Conservation (phyloP, 1,140 invertebrate genomes). For the Drosophila watanabei region DNA sequence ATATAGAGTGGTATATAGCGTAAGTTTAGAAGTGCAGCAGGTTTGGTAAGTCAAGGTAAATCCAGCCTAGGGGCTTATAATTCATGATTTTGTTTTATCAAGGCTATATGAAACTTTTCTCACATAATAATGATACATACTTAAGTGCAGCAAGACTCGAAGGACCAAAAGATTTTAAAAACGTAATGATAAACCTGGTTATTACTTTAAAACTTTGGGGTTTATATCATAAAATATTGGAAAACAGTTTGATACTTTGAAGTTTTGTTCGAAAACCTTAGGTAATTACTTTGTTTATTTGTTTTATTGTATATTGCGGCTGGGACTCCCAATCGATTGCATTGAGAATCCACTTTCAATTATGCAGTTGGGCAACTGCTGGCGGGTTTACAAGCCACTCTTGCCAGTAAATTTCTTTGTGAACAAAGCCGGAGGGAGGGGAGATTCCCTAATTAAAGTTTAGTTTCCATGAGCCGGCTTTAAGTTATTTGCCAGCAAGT, state of each 20-base stretch:
- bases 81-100: not conserved
- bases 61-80: not conserved
- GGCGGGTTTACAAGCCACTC: slow-evolving; percentile 8
- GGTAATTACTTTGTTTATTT: not conserved
- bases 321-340: slow-evolving; percentile 7
- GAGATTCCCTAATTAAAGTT: slow-evolving; percentile 75
- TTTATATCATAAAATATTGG: not conserved
- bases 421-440: not conserved
- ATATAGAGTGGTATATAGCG: not conserved
- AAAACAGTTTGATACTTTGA: not conserved
- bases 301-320: not conserved
- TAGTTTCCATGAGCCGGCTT: slow-evolving; percentile 50
- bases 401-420: slow-evolving; percentile 9
- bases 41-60: slow-evolving; percentile 18
- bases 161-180: not conserved
- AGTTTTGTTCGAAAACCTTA: not conserved
- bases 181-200: not conserved
- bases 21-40: slow-evolving; percentile 22
- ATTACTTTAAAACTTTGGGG: not conserved
- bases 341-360: slow-evolving; percentile 16
- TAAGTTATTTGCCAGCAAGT: slow-evolving; percentile 56
- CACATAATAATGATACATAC: not conserved
- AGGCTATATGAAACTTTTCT: not conserved
- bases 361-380: slow-evolving; percentile 27
- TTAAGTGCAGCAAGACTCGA: not conserved